These are phyloP conservation scores for Caenorhabditis brenneri DNA, from an alignment of 1,140 invertebrate species.

Conservation along the genomic window DNA sequence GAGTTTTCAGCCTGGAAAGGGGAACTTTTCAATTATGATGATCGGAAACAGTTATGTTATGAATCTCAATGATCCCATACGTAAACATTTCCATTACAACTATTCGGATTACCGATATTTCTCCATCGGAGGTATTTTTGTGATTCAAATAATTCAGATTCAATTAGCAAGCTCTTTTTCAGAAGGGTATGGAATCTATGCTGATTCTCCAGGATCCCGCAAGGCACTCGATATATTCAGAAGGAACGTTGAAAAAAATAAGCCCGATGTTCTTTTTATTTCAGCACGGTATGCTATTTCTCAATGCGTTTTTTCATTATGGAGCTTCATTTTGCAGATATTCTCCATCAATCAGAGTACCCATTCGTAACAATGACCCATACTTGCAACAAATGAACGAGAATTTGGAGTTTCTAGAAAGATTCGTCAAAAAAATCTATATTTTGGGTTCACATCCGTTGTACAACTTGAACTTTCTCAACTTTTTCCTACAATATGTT, in stretches of 20 bases:
- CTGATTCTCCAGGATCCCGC: not conserved
- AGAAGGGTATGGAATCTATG: not conserved
- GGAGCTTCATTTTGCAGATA: not conserved
- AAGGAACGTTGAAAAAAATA: not conserved
- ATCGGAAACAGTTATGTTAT: constrained; percentile 45
- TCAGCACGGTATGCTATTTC: not conserved
- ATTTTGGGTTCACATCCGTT: not conserved
- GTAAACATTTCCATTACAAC: constrained; percentile 23
- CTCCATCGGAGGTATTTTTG: not conserved
- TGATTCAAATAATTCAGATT: not conserved
- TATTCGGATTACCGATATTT: constrained; percentile 8
- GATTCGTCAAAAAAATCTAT: not conserved
- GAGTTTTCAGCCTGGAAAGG: not conserved
- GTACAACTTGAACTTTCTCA: not conserved
- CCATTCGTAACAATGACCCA: not conserved
- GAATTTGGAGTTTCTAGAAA: not conserved
- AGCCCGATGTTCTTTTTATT: constrained; percentile 35
- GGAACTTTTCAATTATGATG: not conserved
- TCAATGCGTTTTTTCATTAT: not conserved
- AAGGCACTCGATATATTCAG: not conserved
- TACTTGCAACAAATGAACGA: not conserved
- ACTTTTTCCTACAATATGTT: not conserved
- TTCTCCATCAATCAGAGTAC: not conserved
- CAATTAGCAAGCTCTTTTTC: no score
- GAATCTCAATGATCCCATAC: not conserved